phyloP scores from a whole-genome alignment of 2,888 invertebrate species.

The Leptinotarsa tumamoca region DNA sequence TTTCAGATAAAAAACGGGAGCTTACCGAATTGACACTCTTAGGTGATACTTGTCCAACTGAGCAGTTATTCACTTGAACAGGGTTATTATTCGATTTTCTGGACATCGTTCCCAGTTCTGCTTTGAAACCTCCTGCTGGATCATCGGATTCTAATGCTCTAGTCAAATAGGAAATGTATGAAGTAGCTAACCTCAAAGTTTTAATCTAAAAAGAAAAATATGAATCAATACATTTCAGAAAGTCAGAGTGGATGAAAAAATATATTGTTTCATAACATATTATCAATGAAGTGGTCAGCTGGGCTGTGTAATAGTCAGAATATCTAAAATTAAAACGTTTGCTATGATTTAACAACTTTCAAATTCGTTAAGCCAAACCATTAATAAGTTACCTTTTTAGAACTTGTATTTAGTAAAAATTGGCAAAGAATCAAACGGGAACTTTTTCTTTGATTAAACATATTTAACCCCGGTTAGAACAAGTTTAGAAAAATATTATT shows the following conservation, averaged over 20 bases:
- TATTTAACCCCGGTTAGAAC: background rate
- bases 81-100: constrained; percentile 57
- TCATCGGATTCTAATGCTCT: constrained; percentile 90
- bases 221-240: background rate
- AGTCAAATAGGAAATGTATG: constrained; percentile 92
- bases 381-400: too few relatives aligned
- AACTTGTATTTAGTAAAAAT: too few relatives aligned
- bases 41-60: constrained; percentile 57
- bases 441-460: background rate
- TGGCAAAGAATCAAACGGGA: too few relatives aligned
- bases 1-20: constrained; percentile 33
- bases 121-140: constrained; percentile 86
- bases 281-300: constrained; percentile 15
- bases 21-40: constrained; percentile 63
- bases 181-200: constrained; percentile 91
- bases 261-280: constrained; percentile 11
- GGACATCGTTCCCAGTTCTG: constrained; percentile 75
- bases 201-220: constrained; percentile 79
- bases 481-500: constrained; percentile 15
- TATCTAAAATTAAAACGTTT: too few relatives aligned
- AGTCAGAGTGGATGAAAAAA: constrained; percentile 13
- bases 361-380: too few relatives aligned
- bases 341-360: too few relatives aligned
- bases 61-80: constrained; percentile 58
- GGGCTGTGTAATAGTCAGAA: background rate